Percentiles rank a stretch among this genome's conserved stretches.
Conservation (phyloP, 2,888 invertebrate species). For the Nowickia ferox region DNA sequence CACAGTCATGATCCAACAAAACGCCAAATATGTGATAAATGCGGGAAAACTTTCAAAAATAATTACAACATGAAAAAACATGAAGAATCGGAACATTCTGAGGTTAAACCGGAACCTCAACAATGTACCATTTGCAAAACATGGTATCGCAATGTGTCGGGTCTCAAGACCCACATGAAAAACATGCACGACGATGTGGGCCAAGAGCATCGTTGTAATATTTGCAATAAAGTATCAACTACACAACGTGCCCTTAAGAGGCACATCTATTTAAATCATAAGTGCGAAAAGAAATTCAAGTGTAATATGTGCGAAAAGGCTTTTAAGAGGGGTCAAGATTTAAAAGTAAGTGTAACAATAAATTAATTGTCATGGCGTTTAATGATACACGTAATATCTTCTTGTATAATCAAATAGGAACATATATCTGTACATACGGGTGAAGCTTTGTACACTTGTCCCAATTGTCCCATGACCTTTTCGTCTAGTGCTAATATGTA, state of each 20-base stretch:
- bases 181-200: conserved; percentile 78
- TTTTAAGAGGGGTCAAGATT: conserved; percentile 80
- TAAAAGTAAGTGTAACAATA: conserved; percentile 75
- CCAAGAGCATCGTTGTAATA: conserved; percentile 79
- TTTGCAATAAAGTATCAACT: conserved; percentile 80
- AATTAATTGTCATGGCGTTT: not conserved
- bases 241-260: conserved; percentile 80
- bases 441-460: conserved; percentile 81
- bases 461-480: conserved; percentile 82
- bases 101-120: conserved; percentile 78
- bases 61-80: conserved; percentile 79
- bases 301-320: conserved; percentile 82
- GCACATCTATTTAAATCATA: conserved; percentile 81
- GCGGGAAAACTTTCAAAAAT: conserved; percentile 78
- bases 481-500: conserved; percentile 82
- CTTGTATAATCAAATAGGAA: conserved; percentile 75
- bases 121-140: conserved; percentile 81
- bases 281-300: conserved; percentile 79
- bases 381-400: conserved; percentile 19
- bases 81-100: conserved; percentile 80
- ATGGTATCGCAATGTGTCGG: conserved; percentile 79
- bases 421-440: conserved; percentile 82
- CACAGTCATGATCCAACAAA: conserved; percentile 79
- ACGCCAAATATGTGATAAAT: conserved; percentile 79
- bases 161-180: conserved; percentile 80